These are phyloP conservation scores for Gorsachius magnificus DNA, from an alignment of 2,797 vertebrate genomes.

Conservation along the genomic window DNA sequence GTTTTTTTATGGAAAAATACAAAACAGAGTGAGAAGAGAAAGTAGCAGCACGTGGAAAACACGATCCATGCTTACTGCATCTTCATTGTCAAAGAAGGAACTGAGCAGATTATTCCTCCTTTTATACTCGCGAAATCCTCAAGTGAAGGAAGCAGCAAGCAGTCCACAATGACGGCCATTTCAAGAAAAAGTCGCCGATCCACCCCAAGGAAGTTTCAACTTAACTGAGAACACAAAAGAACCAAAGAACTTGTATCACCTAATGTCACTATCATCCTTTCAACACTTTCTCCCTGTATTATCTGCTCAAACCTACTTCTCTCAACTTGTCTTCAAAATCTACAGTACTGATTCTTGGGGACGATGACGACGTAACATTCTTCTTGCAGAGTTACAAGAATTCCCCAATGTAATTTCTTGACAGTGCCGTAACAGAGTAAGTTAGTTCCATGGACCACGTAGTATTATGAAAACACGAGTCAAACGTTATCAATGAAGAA, in stretches of 20 bases:
- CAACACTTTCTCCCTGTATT: neutral
- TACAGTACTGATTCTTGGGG: neutral
- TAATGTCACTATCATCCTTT: neutral
- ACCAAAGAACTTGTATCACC: neutral
- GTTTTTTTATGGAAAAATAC: neutral
- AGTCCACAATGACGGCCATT: fast-evolving
- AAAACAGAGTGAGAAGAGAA: neutral
- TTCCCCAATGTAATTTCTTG: neutral
- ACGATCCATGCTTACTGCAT: neutral
- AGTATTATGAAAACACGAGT: neutral
- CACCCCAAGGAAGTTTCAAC: neutral
- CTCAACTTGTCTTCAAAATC: neutral
- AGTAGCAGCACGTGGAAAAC: neutral
- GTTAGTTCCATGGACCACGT: neutral
- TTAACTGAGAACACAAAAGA: neutral
- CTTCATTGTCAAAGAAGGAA: neutral
- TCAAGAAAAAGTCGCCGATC: neutral
- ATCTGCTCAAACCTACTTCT: neutral
- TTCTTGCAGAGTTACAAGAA: neutral
- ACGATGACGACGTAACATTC: fast-evolving
- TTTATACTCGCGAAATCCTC: neutral
- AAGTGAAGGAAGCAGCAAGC: neutral
- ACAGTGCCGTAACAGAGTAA: neutral
- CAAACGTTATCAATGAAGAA: neutral
- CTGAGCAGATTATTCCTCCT: neutral